A percentile compares a stretch with the other conserved stretches of the same genome.
Evolutionary conservation across 2,113 vertebrate species (phyloP).

Genomic region (Bombycilla garrulus): DNA sequence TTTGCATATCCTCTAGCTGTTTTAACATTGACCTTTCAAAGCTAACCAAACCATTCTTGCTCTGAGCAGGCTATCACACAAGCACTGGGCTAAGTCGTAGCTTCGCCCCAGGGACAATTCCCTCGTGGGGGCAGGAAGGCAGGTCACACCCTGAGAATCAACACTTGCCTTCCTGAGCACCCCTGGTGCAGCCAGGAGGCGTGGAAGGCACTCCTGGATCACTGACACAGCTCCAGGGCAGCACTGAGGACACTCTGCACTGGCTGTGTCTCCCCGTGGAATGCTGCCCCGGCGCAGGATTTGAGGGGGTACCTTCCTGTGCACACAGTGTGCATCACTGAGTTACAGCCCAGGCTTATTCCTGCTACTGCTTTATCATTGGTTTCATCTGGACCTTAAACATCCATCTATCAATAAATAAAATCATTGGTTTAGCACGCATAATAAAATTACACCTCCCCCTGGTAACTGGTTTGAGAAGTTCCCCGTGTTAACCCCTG

Average conservation of each 20-base stretch:
- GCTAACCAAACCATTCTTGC: neutral
- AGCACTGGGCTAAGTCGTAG: neutral
- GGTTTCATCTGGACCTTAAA: slow-evolving; percentile 50
- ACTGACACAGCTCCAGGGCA: neutral
- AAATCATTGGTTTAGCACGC: slow-evolving; percentile 59
- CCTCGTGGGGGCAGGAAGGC: neutral
- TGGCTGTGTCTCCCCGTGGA: neutral
- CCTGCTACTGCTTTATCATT: slow-evolving; percentile 56
- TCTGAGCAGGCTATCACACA: neutral
- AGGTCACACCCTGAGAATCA: neutral
- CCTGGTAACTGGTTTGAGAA: neutral
- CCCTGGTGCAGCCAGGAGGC: neutral
- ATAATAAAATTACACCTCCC: slow-evolving; percentile 8
- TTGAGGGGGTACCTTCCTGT: neutral
- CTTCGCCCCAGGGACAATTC: neutral
- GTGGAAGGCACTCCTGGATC: neutral
- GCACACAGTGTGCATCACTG: neutral
- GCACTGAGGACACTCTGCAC: neutral
- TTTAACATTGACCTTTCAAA: neutral
- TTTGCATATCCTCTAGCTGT: slow-evolving; percentile 33
- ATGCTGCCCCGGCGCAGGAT: neutral
- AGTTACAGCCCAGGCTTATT: slow-evolving; percentile 3
- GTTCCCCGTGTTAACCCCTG: neutral
- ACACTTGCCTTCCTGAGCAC: neutral
- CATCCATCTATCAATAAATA: slow-evolving; percentile 64